Percentiles rank a stretch among this genome's conserved stretches.
phyloP scores from a whole-genome alignment of 2,113 vertebrate genomes.

The Corvus moneduloides region DNA sequence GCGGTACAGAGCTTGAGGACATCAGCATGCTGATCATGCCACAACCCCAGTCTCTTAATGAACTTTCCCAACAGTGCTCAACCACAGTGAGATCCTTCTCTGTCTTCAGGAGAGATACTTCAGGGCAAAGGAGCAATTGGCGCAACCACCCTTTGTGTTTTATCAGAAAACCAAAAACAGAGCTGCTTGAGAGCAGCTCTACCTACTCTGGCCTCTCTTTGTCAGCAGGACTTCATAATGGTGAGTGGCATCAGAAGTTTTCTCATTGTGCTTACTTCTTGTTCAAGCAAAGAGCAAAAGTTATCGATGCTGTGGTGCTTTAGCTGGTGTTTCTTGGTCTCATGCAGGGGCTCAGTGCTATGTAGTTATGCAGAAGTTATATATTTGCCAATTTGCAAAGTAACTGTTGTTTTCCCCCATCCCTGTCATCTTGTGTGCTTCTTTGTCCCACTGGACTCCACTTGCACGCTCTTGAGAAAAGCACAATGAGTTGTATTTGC shows the following conservation, averaged over 20 bases:
- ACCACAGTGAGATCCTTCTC: not conserved
- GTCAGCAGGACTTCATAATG: not conserved
- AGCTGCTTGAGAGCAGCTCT: not conserved
- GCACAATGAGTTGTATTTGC: not conserved
- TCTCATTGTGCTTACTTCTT: not conserved
- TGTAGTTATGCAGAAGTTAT: not conserved
- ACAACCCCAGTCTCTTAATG: not conserved
- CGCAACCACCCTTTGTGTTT: not conserved
- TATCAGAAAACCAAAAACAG: not conserved
- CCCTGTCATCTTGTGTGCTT: fast-evolving
- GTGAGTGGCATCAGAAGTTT: not conserved
- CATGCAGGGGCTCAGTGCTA: not conserved
- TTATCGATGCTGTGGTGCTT: not conserved
- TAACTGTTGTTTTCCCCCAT: not conserved
- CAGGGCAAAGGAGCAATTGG: not conserved
- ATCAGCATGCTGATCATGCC: not conserved
- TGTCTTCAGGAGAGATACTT: not conserved
- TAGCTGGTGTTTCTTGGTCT: not conserved
- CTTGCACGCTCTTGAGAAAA: not conserved
- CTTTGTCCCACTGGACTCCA: not conserved
- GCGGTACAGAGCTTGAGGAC: not conserved
- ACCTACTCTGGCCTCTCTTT: not conserved
- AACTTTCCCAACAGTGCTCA: not conserved
- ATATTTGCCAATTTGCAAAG: not conserved
- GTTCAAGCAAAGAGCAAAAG: not conserved